Evolutionary conservation across 2,797 vertebrate species (phyloP), one percentile per base, ranked within the genome.

Genomic region (Enteromius radiatus): DNA sequence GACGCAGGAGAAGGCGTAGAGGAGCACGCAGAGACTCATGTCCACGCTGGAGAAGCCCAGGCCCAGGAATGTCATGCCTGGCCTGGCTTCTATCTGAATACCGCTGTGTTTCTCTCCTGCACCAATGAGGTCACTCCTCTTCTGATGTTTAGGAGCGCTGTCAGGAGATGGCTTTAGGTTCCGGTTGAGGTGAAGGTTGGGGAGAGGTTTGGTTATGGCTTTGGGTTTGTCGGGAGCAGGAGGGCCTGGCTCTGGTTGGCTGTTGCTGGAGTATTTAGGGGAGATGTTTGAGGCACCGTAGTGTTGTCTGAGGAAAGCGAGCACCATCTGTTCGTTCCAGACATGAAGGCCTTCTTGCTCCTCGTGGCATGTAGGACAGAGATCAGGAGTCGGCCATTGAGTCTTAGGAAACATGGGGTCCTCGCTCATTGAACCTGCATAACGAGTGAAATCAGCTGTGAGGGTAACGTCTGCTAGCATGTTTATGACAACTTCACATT

Each of bases 11-110:
- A 93, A 94, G 6, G 94, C 91, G 0, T 99, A 99, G 0, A 99
- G 94, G 4, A 97, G 85, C 67, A 99, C 95, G 11, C 98, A 99
- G 2, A 99, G 96, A 87, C 97, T 98, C 97, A 99, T 97, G 95
- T 99, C 98, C 43, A 98, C 88, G 71, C 95, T 96, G 87, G 96
- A 97, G 85, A 99, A 99, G 2, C 97, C 97, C 0, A 93, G 86
- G 3, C 94, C 95, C 0, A 98, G 86, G 76, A 97, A 94, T 19
- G 94, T 94, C 9, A 93, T 83, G 0, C 92, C 90, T 0, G 88
- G 91, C 76, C 88, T 91, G 0, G 4, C 41, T 23, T 89, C 93
- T 71, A 82, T 17, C 14, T 76, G 85, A 17, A 9, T 23, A 0
- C 41, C 52, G 0, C 1, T 19, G 0, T 77, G 78, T 0, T 82